Evolutionary conservation across 1,140 invertebrate genomes (phyloP), one percentile per base, ranked within the genome.

Genomic region (Drosophila subobscura): DNA sequence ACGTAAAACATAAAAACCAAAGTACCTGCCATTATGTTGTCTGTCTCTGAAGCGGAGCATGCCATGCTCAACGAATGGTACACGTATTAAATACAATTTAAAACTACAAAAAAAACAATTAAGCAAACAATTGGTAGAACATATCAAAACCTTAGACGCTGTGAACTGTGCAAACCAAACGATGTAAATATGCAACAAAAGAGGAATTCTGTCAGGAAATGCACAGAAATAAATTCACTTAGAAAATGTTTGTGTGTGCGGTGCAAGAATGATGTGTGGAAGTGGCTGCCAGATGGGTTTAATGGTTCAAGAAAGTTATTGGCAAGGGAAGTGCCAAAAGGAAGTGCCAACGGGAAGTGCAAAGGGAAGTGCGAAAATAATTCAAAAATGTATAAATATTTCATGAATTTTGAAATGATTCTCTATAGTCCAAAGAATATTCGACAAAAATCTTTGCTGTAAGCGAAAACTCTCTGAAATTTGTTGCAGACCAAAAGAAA

Each of bases 51-150:
- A 75, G 59, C 52, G 81, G 83, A 86, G 58, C 77, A 77, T 86
- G 65, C 70, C 70, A 86, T 86, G 83, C 79, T 81, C 54, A 58
- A 54, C 65, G 77, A 86, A 77, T 86, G 81, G 81, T 37, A 37
- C 33, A 12, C 33, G 33, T 88, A 86, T 73, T 88, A 75, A 64
- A 71, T 73, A 46, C 63, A 25, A 45, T 70, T 71, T 80, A 60
- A 63, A 49, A 64, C 51, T 49, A 58, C 65, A 61, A 23, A 50
- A 37, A 42, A 71, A 55, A 50, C 27, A 52, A 41, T 20, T 23
- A 27, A 53, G 12, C 29, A 12, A 29, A 22, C 4, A 37, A 20
- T 25, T 14, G 42, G 46, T 51, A 63, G 27, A 64, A 61, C 20
- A 50, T 27, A 37, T 46, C 64, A 44, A 22, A 53, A 41, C 59